phyloP scores from a whole-genome alignment of 2,888 invertebrate genomes.

The Glaucopsyche alexis region DNA sequence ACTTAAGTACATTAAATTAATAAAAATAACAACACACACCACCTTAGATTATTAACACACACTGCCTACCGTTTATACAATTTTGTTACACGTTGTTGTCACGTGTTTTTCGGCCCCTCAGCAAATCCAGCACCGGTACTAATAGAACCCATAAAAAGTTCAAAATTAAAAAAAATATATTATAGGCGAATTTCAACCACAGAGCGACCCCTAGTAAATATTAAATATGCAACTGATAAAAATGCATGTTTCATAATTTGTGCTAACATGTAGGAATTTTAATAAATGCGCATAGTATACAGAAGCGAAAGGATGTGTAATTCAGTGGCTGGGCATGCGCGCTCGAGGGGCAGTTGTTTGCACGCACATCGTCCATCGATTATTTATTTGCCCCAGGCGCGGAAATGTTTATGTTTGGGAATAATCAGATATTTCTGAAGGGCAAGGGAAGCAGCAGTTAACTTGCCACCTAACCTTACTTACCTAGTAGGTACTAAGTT shows the following conservation, averaged over 20 bases:
- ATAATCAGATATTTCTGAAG: neutral
- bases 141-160: no score
- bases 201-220: neutral
- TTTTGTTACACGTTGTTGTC: no score
- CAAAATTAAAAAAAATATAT: no score
- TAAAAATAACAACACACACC: no score
- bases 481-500: no score
- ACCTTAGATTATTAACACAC: no score
- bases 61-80: no score
- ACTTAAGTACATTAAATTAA: no score
- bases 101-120: no score
- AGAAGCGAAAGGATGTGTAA: slow-evolving; percentile 45
- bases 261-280: slow-evolving; percentile 22
- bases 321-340: slow-evolving; percentile 46
- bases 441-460: neutral
- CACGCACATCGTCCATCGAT: slow-evolving; percentile 51
- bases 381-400: slow-evolving; percentile 28
- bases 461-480: no score
- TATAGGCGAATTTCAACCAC: no score
- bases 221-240: neutral
- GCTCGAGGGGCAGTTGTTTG: slow-evolving; percentile 45
- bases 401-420: slow-evolving; percentile 7
- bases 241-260: slow-evolving; percentile 23
- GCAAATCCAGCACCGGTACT: no score
- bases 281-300: slow-evolving; percentile 21